Conservation (phyloP, 2,888 invertebrate species). For the Oscheius onirici region DNA sequence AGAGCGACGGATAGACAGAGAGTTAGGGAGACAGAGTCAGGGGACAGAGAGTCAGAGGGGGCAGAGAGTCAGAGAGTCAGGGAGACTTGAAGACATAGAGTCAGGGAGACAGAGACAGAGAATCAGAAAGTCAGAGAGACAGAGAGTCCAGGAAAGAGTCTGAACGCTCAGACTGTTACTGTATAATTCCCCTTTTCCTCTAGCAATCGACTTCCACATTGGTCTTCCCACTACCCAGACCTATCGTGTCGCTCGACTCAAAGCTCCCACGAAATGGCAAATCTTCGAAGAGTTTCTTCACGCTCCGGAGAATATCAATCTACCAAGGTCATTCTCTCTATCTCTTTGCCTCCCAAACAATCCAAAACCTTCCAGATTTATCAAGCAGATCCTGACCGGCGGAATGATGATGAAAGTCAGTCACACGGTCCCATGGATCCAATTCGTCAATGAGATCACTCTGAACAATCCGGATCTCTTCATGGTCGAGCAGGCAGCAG, state of each 20-base stretch:
- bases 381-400: conserved; percentile 30
- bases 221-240: conserved; percentile 50
- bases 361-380: conserved; percentile 33
- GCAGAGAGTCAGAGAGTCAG: too few species aligned
- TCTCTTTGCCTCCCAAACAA: too few species aligned
- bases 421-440: conserved; percentile 39
- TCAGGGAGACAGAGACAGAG: too few species aligned
- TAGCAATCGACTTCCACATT: conserved; percentile 59
- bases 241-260: conserved; percentile 55
- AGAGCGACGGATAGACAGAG: too few species aligned
- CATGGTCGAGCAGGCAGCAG: conserved; percentile 59
- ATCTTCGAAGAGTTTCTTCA: conserved; percentile 38
- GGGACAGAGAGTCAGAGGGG: too few species aligned
- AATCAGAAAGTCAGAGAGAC: too few species aligned
- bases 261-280: conserved; percentile 45
- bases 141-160: too few species aligned
- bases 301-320: conserved; percentile 39
- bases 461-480: conserved; percentile 65
- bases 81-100: too few species aligned
- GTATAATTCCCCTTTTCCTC: neutral
- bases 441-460: conserved; percentile 50
- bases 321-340: conserved; percentile 15
- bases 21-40: too few species aligned
- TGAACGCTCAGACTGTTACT: neutral
- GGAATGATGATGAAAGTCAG: conserved; percentile 37